Base-by-base conservation (phyloP, 1,140 invertebrate genomes). In the Calycopis cecrops region DNA sequence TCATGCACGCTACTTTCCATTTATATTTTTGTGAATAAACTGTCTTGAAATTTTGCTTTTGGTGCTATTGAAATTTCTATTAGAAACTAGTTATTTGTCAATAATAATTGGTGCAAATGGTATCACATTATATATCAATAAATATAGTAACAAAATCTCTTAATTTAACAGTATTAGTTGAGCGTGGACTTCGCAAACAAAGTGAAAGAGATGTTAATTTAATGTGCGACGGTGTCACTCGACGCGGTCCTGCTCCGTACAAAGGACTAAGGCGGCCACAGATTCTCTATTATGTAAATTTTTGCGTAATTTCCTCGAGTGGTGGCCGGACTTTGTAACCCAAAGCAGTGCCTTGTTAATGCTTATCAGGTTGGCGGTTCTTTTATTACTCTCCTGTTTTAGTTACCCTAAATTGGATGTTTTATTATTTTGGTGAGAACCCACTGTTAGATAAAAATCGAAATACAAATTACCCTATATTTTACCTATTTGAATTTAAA, bases 251-350 rank as follows among this genome's bases (percentile, higher is more conserved):
- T 65, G 70, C 59, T 58, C 70, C 69, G 76, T 83, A 82, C 79
- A 82, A 84, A 86, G 83, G 79, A 81, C 76, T 67, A 72, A 68
- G 69, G 72, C 59, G 63, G 74, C 78, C 75, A 81, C 76, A 76
- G 79, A 79, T 81, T 84, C 76, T 79, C 79, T 85, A 84, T 85
- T 85, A 85, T 85, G 80, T 79, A 86, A 84, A 86, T 86, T 83
- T 76, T 67, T 70, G 62, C 70, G 75, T 82, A 80, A 83, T 80
- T 84, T 80, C 76, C 71, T 73, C 75, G 50, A 69, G 67, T 65
- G 73, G 68, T 75, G 65, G 65, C 65, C 71, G 72, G 76, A 81
- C 80, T 86, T 86, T 83, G 80, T 77, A 78, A 82, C 71, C 54
- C 63, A 70, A 74, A 66, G 68, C 33, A 21, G 9, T 44, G 50